A percentile compares a stretch with the other conserved stretches of the same genome.
Conservation (phyloP, 2,113 vertebrate species). For the Uria aalge region DNA sequence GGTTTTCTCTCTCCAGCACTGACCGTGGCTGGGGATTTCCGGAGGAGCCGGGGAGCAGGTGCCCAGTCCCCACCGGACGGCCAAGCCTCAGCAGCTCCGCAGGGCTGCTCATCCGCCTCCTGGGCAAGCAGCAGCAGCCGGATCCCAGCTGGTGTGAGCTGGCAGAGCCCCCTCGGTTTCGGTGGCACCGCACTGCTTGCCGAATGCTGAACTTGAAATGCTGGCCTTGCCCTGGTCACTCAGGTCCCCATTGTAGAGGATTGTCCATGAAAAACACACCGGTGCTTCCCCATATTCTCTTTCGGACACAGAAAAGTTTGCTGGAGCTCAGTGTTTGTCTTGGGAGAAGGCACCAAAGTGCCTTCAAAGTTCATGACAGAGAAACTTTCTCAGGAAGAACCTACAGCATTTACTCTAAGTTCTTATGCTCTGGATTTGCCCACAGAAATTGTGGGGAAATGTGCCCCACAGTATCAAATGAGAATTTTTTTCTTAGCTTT, state of each 20-base stretch:
- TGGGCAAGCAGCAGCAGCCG: background rate
- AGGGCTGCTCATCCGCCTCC: background rate
- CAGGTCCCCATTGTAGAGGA: background rate
- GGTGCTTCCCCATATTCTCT: background rate
- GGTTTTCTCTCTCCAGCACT: background rate
- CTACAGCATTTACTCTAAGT: background rate
- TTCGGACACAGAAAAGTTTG: background rate
- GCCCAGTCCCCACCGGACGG: fast-evolving
- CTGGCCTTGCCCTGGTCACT: background rate
- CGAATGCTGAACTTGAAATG: fast-evolving
- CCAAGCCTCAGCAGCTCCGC: background rate
- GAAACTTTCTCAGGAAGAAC: background rate
- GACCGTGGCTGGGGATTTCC: background rate
- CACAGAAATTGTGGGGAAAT: background rate
- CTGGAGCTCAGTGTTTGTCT: background rate
- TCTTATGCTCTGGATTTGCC: background rate
- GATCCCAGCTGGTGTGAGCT: background rate
- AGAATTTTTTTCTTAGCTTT: background rate
- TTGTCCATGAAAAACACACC: background rate
- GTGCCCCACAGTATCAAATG: background rate
- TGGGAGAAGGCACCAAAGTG: background rate
- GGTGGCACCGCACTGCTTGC: fast-evolving
- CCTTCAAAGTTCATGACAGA: too few relatives aligned
- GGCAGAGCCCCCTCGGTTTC: background rate
- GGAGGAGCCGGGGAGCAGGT: background rate